These are phyloP conservation scores for Phenganax marumi DNA, from an alignment of 92 coral and sea anemone species.

Conservation along the genomic window DNA sequence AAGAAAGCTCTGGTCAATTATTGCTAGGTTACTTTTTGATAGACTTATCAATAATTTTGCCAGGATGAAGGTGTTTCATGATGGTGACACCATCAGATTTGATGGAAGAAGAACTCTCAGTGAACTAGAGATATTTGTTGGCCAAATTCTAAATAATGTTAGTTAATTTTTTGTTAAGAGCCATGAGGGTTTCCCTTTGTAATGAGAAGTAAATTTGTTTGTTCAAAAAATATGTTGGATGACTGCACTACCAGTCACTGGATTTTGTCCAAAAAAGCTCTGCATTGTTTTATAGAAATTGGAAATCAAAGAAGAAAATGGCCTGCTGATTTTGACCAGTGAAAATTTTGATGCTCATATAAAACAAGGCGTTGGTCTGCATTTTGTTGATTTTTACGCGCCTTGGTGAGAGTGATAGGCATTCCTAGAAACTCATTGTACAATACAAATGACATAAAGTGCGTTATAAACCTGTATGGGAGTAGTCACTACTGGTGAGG, in stretches of 20 bases:
- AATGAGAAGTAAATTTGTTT: neutral
- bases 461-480: neutral
- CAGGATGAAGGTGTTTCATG: slow-evolving; percentile 72
- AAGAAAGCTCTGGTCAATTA: neutral
- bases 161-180: neutral
- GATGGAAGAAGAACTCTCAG: slow-evolving; percentile 75
- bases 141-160: slow-evolving; percentile 27
- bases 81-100: slow-evolving; percentile 78
- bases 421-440: neutral
- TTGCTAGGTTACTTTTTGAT: neutral
- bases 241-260: neutral
- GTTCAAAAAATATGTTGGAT: neutral
- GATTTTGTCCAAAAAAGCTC: neutral
- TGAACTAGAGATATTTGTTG: slow-evolving; percentile 72
- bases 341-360: slow-evolving; percentile 76
- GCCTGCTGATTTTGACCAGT: slow-evolving; percentile 69
- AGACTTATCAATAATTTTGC: neutral
- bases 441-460: neutral
- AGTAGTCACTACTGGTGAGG: no score
- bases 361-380: slow-evolving; percentile 66
- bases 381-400: slow-evolving; percentile 95
- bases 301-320: slow-evolving; percentile 57
- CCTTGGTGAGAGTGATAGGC: slow-evolving; percentile 67
- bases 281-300: slow-evolving; percentile 6
- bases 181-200: neutral